Evolutionary conservation across 2,797 vertebrate genomes (phyloP).

Genomic region (Crypturellus tataupa): DNA sequence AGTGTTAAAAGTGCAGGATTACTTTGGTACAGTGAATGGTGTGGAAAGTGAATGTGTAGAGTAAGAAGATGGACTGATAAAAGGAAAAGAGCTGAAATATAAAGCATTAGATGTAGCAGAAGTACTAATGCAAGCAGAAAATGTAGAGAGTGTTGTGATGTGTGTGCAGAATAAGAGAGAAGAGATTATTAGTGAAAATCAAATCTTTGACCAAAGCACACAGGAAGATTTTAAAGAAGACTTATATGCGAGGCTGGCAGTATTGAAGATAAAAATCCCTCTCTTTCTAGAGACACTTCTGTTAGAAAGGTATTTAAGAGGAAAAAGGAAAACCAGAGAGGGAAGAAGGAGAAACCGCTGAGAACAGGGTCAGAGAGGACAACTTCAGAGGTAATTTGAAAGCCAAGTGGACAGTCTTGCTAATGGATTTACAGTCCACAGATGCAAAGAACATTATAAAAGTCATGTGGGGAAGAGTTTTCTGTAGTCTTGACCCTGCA

Average conservation of each 20-base stretch:
- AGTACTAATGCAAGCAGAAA: neutral
- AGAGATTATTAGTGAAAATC: neutral
- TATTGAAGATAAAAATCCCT: neutral
- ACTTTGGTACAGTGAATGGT: neutral
- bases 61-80: neutral
- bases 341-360: neutral
- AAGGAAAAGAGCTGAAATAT: conserved; percentile 12
- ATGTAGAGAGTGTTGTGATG: fast-evolving
- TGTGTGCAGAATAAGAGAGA: neutral
- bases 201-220: neutral
- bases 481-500: neutral
- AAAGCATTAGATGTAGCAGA: neutral
- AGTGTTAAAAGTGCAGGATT: neutral
- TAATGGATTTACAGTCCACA: neutral
- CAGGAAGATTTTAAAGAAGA: neutral
- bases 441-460: neutral
- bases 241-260: neutral
- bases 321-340: neutral
- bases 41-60: neutral
- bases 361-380: neutral
- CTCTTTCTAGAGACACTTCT: neutral
- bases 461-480: neutral
- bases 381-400: conserved; percentile 21
- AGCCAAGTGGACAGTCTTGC: neutral
- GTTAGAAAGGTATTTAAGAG: neutral